Percentiles rank a stretch among this genome's conserved stretches.
Conservation (phyloP, 2,797 vertebrate species). For the Lateolabrax maculatus region DNA sequence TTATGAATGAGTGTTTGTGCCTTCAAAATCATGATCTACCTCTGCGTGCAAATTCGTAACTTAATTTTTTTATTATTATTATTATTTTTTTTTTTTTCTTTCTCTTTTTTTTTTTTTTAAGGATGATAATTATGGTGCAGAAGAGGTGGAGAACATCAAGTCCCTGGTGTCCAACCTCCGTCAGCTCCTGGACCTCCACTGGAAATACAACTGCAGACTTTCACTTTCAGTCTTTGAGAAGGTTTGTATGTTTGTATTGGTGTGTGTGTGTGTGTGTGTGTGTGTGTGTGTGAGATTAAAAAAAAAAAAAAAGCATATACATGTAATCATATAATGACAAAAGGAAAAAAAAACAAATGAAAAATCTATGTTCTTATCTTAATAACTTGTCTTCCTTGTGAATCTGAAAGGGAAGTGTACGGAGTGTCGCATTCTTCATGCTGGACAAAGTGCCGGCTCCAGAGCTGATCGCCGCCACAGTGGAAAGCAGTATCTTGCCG, state of each 20-base stretch:
- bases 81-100: neutral
- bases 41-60: neutral
- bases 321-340: too few species aligned
- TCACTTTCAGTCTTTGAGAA: constrained; percentile 95
- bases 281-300: too few species aligned
- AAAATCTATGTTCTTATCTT: neutral
- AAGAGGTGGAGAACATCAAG: constrained; percentile 88
- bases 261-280: too few species aligned
- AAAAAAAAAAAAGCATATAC: too few species aligned
- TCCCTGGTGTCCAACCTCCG: constrained; percentile 88
- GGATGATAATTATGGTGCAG: constrained; percentile 84
- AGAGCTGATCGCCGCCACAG: constrained; percentile 89
- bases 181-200: constrained; percentile 89
- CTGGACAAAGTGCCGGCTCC: constrained; percentile 95
- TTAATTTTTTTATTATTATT: neutral
- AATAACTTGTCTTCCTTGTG: neutral
- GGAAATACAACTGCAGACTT: constrained; percentile 92
- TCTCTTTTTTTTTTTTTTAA: constrained; percentile 59
- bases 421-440: constrained; percentile 95
- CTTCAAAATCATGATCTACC: neutral
- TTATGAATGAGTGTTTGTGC: neutral
- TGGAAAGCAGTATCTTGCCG: constrained; percentile 90
- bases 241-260: constrained; percentile 81
- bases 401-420: constrained; percentile 86
- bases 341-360: too few species aligned